These are phyloP conservation scores for Murina feae DNA, from an alignment of 2,113 vertebrate species.

Conservation along the genomic window DNA sequence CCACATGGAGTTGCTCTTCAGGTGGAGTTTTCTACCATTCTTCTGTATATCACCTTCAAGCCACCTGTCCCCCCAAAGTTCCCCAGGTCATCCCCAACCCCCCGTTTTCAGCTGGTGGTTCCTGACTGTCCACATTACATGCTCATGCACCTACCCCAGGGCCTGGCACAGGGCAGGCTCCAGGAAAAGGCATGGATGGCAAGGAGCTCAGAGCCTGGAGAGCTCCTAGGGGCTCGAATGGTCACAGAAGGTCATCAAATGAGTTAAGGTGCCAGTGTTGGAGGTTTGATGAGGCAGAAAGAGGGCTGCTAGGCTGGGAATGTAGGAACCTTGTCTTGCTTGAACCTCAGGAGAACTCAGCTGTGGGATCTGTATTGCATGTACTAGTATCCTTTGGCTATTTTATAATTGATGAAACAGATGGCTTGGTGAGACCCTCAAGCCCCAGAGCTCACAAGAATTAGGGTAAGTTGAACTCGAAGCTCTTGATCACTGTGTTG, in stretches of 20 bases:
- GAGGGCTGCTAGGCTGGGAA: not conserved
- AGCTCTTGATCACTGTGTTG: not conserved
- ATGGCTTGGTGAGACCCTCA: not conserved
- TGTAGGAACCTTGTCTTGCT: not conserved
- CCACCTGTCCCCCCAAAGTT: accelerated
- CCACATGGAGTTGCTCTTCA: not conserved
- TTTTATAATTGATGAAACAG: not conserved
- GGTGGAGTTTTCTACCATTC: not conserved
- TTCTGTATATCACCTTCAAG: not conserved
- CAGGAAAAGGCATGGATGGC: not conserved
- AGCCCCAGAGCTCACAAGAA: not conserved
- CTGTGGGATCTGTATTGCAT: not conserved
- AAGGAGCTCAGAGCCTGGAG: not conserved
- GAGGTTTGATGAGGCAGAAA: not conserved
- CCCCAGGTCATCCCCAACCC: no score
- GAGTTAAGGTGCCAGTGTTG: not conserved
- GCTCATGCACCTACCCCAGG: not conserved
- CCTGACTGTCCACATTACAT: not conserved
- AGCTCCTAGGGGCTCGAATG: not conserved
- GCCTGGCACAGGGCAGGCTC: not conserved
- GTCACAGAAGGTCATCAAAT: not conserved
- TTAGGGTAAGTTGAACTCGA: not conserved
- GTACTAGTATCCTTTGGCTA: not conserved
- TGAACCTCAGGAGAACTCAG: not conserved
- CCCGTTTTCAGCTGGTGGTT: not conserved